phyloP scores from a whole-genome alignment of 2,113 vertebrate species.

The Typhlomys cinereus region DNA sequence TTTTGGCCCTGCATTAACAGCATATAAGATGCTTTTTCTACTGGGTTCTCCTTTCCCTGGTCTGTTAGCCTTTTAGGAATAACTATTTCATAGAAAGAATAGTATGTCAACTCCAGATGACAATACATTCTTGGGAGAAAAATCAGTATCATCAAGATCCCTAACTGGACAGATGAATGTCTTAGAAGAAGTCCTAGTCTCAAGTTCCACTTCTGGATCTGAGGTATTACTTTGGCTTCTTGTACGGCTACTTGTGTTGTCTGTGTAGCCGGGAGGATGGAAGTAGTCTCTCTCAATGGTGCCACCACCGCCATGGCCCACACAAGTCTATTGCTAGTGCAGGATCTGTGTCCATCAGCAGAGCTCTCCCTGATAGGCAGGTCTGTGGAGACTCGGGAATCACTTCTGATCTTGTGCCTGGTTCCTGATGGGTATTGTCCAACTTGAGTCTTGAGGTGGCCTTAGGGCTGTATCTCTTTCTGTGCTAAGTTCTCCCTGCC shows the following conservation, averaged over 20 bases:
- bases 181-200: background rate
- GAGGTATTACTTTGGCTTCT: background rate
- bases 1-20: slow-evolving; percentile 50
- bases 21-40: slow-evolving; percentile 20
- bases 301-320: background rate
- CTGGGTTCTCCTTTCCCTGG: background rate
- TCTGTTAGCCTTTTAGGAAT: slow-evolving; percentile 44
- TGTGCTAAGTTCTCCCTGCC: background rate
- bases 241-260: background rate
- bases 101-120: background rate
- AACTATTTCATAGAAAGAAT: slow-evolving; percentile 54
- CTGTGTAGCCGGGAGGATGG: background rate
- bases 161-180: background rate
- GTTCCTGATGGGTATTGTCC: background rate
- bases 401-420: background rate
- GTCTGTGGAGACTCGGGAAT: background rate
- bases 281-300: background rate
- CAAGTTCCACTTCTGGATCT: background rate
- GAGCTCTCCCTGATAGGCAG: background rate
- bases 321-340: background rate
- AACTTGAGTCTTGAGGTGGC: background rate
- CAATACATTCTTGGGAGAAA: slow-evolving; percentile 1
- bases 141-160: slow-evolving; percentile 28
- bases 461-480: background rate
- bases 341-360: background rate